These are phyloP conservation scores for Percopsis transmontana DNA, from an alignment of 2,113 vertebrate species.

Conservation along the genomic window DNA sequence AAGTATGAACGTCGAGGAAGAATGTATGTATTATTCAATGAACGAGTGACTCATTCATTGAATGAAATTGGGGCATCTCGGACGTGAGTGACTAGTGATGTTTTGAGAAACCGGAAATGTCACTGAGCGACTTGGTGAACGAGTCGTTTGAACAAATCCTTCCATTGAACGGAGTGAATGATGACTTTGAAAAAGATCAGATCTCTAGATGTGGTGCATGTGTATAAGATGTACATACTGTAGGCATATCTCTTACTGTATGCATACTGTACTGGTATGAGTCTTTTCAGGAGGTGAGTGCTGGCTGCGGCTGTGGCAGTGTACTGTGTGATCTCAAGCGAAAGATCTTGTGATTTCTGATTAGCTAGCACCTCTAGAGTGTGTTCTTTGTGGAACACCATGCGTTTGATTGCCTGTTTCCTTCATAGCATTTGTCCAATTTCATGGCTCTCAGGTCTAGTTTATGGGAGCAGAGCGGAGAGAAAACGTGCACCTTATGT, in stretches of 20 bases:
- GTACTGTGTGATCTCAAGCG: constrained; percentile 25
- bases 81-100: too few species aligned
- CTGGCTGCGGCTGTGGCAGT: constrained; percentile 20
- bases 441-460: constrained; percentile 62
- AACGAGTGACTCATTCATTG: too few species aligned
- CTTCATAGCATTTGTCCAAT: constrained; percentile 55
- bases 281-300: constrained; percentile 17
- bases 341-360: constrained; percentile 15
- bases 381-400: constrained; percentile 13
- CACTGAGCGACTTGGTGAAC: too few species aligned
- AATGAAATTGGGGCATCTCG: too few species aligned
- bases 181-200: too few species aligned
- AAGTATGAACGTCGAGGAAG: too few species aligned
- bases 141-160: too few species aligned
- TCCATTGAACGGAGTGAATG: too few species aligned
- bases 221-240: background rate
- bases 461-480: constrained; percentile 52
- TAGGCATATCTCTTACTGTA: constrained; percentile 26
- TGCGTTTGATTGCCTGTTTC: constrained; percentile 47
- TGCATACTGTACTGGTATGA: constrained; percentile 12
- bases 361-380: background rate
- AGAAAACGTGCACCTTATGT: background rate
- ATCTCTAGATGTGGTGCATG: background rate
- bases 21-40: too few species aligned
- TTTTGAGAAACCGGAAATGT: too few species aligned